phyloP scores from a whole-genome alignment of 2,888 invertebrate species.

The Xanthorhoe spadicearia region DNA sequence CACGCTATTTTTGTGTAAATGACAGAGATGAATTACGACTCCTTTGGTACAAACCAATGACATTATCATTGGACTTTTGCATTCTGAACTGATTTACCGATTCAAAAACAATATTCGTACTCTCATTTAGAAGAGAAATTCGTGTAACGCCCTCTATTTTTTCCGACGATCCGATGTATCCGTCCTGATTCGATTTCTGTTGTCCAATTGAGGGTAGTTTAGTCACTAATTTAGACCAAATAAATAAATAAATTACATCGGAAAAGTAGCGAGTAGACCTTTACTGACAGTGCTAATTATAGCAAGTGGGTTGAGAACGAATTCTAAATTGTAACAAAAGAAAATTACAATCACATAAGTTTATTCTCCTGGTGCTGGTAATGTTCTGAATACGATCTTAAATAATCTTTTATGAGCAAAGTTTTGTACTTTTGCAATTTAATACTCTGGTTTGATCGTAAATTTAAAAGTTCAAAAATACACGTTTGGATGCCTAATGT shows the following conservation, averaged over 20 bases:
- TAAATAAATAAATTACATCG: too few species aligned
- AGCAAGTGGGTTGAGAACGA: not conserved
- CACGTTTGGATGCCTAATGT: not conserved
- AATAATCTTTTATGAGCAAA: conserved; percentile 26
- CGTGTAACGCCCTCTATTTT: too few species aligned
- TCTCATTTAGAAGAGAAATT: too few species aligned
- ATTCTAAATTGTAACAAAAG: conserved; percentile 5
- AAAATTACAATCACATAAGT: conserved; percentile 23
- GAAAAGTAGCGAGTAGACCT: not conserved
- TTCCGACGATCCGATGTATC: too few species aligned
- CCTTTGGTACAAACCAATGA: conserved; percentile 4
- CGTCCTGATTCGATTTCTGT: too few species aligned
- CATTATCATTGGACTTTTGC: not conserved
- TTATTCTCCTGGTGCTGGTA: conserved; percentile 17
- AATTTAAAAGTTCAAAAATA: conserved; percentile 21
- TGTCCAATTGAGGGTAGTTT: too few species aligned
- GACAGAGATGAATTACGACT: conserved; percentile 24
- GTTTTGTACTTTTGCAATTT: conserved; percentile 25
- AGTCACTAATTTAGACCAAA: too few species aligned
- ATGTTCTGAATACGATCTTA: conserved; percentile 26
- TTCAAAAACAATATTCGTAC: too few species aligned
- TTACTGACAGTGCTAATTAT: not conserved
- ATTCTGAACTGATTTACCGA: not conserved
- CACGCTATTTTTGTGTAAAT: conserved; percentile 31
- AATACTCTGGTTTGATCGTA: conserved; percentile 14